A percentile compares a stretch with the other conserved stretches of the same genome.
Conservation (phyloP, 2,888 invertebrate species). For the Drosophila subsilvestris region DNA sequence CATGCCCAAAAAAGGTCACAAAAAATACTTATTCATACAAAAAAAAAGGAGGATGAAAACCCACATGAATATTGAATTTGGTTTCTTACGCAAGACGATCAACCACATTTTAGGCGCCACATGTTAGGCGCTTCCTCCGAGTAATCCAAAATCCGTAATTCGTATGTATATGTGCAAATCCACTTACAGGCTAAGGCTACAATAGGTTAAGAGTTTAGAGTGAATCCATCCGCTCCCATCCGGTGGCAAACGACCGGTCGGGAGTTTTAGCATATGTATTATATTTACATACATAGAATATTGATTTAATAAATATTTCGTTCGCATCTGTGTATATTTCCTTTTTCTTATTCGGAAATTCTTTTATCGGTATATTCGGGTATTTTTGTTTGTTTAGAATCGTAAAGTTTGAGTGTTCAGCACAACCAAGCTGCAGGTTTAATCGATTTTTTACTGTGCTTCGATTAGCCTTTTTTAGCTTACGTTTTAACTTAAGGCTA, state of each 20-base stretch:
- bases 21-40: slow-evolving; percentile 22
- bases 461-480: neutral
- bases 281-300: slow-evolving; percentile 16
- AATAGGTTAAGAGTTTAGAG: slow-evolving; percentile 68
- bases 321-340: slow-evolving; percentile 21
- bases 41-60: slow-evolving; percentile 23
- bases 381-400: slow-evolving; percentile 30
- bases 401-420: slow-evolving; percentile 59
- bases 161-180: slow-evolving; percentile 16
- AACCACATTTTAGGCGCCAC: slow-evolving; percentile 30
- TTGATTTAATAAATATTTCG: slow-evolving; percentile 32
- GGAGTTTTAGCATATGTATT: slow-evolving; percentile 22
- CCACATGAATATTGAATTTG: slow-evolving; percentile 13
- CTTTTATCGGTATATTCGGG: slow-evolving; percentile 11
- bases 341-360: slow-evolving; percentile 5
- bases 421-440: slow-evolving; percentile 73
- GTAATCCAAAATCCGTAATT: slow-evolving; percentile 24
- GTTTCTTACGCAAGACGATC: slow-evolving; percentile 33
- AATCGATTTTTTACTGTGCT: slow-evolving; percentile 38
- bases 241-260: slow-evolving; percentile 16
- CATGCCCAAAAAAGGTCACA: slow-evolving; percentile 47
- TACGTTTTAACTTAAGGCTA: slow-evolving; percentile 25
- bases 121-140: slow-evolving; percentile 23
- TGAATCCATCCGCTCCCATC: slow-evolving; percentile 19
- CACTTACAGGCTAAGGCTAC: slow-evolving; percentile 73